Evolutionary conservation across 1,140 invertebrate genomes (phyloP).

Genomic region (Magallana angulata): DNA sequence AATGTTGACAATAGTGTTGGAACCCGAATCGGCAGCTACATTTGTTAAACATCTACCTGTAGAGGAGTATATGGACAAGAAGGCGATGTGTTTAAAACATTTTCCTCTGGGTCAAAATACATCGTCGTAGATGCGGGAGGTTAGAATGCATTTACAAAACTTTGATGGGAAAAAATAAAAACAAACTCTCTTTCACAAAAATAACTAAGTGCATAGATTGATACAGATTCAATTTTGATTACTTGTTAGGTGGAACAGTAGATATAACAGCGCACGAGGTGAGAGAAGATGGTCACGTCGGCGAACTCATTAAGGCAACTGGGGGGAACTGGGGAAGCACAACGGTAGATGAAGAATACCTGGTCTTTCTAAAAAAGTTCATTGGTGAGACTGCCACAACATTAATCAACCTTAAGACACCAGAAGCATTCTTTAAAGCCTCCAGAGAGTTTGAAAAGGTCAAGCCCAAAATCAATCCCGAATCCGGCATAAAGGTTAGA

Average conservation of each 20-base stretch:
- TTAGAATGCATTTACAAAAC: background rate
- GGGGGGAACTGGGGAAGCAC: constrained; percentile 56
- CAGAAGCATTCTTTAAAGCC: background rate
- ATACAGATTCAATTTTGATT: background rate
- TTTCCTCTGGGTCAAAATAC: background rate
- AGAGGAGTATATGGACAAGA: background rate
- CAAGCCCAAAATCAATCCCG: background rate
- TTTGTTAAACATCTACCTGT: constrained; percentile 11
- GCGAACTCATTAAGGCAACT: constrained; percentile 51
- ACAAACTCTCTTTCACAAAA: too few species aligned
- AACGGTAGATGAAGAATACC: constrained; percentile 41
- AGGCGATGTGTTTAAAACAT: background rate
- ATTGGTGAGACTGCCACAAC: background rate
- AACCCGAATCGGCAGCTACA: background rate
- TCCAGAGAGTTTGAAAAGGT: constrained; percentile 36
- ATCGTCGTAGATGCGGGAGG: background rate
- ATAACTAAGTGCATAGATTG: too few species aligned
- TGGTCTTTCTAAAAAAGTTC: constrained; percentile 4
- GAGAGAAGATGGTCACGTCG: constrained; percentile 12
- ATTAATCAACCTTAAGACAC: background rate
- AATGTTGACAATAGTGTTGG: background rate
- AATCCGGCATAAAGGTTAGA: background rate
- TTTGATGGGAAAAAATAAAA: too few species aligned
- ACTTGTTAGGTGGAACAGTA: constrained; percentile 54
- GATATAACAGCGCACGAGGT: constrained; percentile 44